Base-by-base conservation (phyloP, 2,888 invertebrate species). In the Mythimna pallens region DNA sequence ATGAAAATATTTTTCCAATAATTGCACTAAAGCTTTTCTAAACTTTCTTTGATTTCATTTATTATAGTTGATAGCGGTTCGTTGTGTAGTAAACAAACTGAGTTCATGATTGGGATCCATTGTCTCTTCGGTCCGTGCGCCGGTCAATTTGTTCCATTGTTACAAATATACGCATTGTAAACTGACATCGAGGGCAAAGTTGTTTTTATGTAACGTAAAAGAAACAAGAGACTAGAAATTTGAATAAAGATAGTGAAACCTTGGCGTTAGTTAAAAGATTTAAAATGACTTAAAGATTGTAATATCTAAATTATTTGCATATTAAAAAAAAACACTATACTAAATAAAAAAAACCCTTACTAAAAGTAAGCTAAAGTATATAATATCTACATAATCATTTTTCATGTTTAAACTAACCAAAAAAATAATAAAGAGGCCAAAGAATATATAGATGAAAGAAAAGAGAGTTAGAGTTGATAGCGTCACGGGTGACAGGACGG, bases 111-210 rank as follows among this genome's bases (percentile, higher is more conserved):
- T 95, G 94, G 84, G 92, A 88, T 78, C 91, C 87, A 95, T 95
- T 95, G 95, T 95, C 93, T 93, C 88, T 82, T 80, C 83, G 86
- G 87, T 76, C 87, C 84, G 87, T 85, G 90, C 89, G 85, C 88
- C 90, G 90, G 91, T 94, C 93, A 95, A 95, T 95, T 95, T 93
- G 93, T 86, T 87, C 93, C 88, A 95, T 95, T 95, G 95, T 95
- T 94, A 94, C 93, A 93, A 91, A 93, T 89, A 91, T 88, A 91
- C 87, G 87, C 87, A 92, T 91, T 92, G 94, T 94, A 94, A 94
- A 90, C 89, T 88, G 86, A 87, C 86, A 86, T 87, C 83, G 86
- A 85, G 86, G 84, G 70, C 74, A 55, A 70, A 61, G n/a, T 54
- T 71, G 75, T 76, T 81, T 83, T 75, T 78, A 80, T 72, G 57